phyloP scores from a whole-genome alignment of 2,113 vertebrate genomes.

The Rhipidura dahli region DNA sequence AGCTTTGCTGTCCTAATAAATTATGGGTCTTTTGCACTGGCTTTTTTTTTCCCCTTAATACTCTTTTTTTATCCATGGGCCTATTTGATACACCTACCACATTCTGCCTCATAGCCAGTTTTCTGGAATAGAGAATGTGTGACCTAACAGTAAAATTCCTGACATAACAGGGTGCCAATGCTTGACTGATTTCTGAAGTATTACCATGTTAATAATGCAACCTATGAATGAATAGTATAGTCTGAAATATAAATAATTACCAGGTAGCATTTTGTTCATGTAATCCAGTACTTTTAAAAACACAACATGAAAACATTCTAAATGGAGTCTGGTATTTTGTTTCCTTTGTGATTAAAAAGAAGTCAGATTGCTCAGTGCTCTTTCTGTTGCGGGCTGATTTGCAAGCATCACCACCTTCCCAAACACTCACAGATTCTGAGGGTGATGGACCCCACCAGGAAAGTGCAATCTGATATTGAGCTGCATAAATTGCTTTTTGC shows the following conservation, averaged over 20 bases:
- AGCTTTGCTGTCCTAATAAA: background rate
- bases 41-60: background rate
- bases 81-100: background rate
- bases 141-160: background rate
- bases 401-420: constrained; percentile 38
- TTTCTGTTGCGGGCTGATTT: constrained; percentile 40
- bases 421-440: constrained; percentile 32
- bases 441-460: constrained; percentile 42
- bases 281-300: background rate
- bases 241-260: background rate
- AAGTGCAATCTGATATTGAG: background rate
- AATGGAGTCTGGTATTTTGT: background rate
- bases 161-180: background rate
- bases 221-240: background rate
- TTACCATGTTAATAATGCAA: background rate
- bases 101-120: background rate
- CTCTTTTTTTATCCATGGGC: background rate
- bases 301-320: background rate
- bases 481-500: constrained; percentile 40
- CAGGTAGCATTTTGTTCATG: background rate
- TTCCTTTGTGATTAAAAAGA: constrained; percentile 4
- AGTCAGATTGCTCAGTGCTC: background rate
- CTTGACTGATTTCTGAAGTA: background rate
- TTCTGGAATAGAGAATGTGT: background rate
- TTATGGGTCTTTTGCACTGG: background rate